Base-by-base conservation (phyloP, 1,140 invertebrate genomes). In the Tetramorium simillimum region DNA sequence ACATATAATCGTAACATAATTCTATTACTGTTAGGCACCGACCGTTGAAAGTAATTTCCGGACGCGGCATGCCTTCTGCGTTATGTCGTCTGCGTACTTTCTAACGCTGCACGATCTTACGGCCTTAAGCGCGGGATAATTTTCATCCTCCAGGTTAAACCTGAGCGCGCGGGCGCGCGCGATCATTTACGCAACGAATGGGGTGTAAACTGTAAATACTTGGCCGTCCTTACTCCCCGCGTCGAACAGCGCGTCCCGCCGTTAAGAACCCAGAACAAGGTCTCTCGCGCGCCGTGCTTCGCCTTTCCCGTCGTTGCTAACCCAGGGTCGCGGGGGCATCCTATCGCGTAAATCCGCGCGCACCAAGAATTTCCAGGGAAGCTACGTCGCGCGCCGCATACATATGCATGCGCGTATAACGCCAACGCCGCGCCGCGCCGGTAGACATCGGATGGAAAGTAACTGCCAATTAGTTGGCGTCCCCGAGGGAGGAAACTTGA, bases 391-490 rank as follows among this genome's bases (percentile, higher is more conserved):
- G 82, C 82, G 67, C 37, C 49, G 46, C 72, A 90, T 91, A 84
- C 87, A 90, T 91, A 91, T 91, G 85, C 63, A 91, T 92, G 86
- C 73, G 86, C 82, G 89, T 91, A 69, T 65, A 69, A 89, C 86
- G 72, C 75, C 69, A 60, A 82, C 76, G 87, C n/a, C n/a, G n/a
- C n/a, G n/a, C n/a, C n/a, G n/a, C n/a, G n/a, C 81, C 62, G 67
- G 84, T 92, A 90, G 78, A 91, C 89, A 75, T 89, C 63, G 77
- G 82, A 88, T 91, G 86, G 90, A 80, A 91, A 89, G 87, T 91
- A 92, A 92, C 86, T 92, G 88, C 86, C 91, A 90, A 92, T 91
- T 92, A 92, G 77, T 78, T 76, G 14, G 46, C 69, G 70, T 58
- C 33, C 62, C 89, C 73, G 9, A 77, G 58, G 46, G 75, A 82